phyloP scores from a whole-genome alignment of 2,797 vertebrate species.

The Acanthopagrus latus region DNA sequence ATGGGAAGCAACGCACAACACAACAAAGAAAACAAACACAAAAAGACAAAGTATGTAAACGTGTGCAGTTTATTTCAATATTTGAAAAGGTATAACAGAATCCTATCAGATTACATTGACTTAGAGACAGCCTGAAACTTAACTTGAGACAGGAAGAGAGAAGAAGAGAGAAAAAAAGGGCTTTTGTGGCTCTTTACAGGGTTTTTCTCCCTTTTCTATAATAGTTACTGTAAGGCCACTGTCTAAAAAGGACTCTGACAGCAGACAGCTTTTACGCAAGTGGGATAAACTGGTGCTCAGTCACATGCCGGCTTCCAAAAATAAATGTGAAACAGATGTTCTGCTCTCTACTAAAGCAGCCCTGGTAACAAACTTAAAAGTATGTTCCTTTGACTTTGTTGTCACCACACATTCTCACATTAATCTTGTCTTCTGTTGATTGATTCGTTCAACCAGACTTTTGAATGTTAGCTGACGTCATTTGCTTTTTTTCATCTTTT shows the following conservation, averaged over 20 bases:
- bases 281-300: no score
- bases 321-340: no score
- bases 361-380: no score
- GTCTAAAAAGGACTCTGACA: slow-evolving; percentile 14
- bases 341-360: no score
- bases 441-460: neutral
- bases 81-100: neutral
- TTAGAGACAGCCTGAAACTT: slow-evolving; percentile 11
- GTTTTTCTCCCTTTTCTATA: neutral
- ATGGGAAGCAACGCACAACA: no score
- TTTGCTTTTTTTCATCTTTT: no score
- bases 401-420: neutral
- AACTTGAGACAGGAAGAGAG: neutral
- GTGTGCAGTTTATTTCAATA: neutral
- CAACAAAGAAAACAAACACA: neutral
- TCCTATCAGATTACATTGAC: slow-evolving; percentile 2
- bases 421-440: neutral
- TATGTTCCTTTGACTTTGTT: no score
- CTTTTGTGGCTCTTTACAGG: slow-evolving; percentile 7
- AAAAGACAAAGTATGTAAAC: neutral
- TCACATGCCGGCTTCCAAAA: no score
- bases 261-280: neutral
- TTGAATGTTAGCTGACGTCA: neutral
- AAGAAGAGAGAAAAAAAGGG: neutral
- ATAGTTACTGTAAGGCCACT: neutral